Base-by-base conservation (phyloP, 2,113 vertebrate genomes). In the Anthoscopus minutus region DNA sequence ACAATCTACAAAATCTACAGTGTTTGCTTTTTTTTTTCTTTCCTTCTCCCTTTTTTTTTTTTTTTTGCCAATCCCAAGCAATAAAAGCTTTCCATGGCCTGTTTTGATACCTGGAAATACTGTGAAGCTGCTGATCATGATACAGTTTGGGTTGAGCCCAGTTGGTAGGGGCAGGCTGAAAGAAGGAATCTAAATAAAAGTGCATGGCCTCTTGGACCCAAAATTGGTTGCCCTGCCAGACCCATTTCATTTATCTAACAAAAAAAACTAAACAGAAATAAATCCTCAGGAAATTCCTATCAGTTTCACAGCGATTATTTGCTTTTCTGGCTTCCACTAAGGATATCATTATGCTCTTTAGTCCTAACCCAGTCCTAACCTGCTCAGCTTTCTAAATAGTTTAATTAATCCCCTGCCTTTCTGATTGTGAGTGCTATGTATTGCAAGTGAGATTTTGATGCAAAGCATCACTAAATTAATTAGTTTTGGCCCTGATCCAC, bases 391-490 rank as follows among this genome's bases (percentile, higher is more conserved):
- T 92, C 90, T 90, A 93, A 94, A 94, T 35, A 95, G 89, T 92
- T 96, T 97, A 94, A 97, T 97, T 96, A 95, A 95, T 95, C 87
- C 78, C 45, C 81, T 56, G 81, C 93, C 93, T 95, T 94, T 80
- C 92, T 91, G 86, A 88, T 94, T 83, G 88, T 95, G 60, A 92
- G 69, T 60, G 47, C 88, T 90, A 22, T 65, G 85, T 92, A 83
- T 69, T 90, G 69, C 74, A 84, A 92, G 90, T 30, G 88, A 92
- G 86, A 78, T 86, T 96, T 81, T 74, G 86, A 96, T 71, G 86
- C 86, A 94, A 97, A 92, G 92, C 80, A 86, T 95, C 69, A 61
- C 95, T 88, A 95, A 95, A 96, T 94, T 97, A 96, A 95, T 96
- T 96, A 91, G 92, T 62, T 94, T 96, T 97, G 95, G 96, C 93